Conservation (phyloP, 2,888 invertebrate species). For the Harpalus rufipes region DNA sequence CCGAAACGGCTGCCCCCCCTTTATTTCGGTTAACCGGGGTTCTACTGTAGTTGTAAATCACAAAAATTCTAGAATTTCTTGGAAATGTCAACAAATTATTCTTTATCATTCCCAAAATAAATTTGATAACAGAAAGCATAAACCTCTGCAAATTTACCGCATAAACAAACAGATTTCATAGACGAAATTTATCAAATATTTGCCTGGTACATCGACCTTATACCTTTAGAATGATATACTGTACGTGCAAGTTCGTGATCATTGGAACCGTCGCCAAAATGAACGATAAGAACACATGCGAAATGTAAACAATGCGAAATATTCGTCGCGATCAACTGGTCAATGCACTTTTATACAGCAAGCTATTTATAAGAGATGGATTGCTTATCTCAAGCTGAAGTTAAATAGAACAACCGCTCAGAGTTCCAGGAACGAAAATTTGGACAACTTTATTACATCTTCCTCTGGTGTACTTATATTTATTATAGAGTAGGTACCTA, state of each 20-base stretch:
- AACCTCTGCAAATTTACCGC: too few relatives aligned
- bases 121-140: too few relatives aligned
- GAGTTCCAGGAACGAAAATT: not conserved
- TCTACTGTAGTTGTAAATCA: too few relatives aligned
- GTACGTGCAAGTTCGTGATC: not conserved
- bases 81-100: too few relatives aligned
- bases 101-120: too few relatives aligned
- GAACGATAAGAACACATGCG: constrained; percentile 47
- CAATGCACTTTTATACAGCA: constrained; percentile 16
- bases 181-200: not conserved
- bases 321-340: not conserved
- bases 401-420: not conserved
- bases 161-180: not conserved
- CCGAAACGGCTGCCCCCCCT: too few relatives aligned
- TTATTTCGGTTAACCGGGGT: too few relatives aligned
- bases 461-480: not conserved
- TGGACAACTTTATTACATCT: not conserved
- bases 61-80: too few relatives aligned
- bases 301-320: constrained; percentile 31
- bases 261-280: constrained; percentile 20
- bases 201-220: not conserved
- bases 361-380: not conserved
- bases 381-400: not conserved
- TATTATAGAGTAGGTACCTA: too few relatives aligned
- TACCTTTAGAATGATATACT: not conserved